phyloP scores from a whole-genome alignment of 1,140 invertebrate genomes.

The Bombus pascuorum region DNA sequence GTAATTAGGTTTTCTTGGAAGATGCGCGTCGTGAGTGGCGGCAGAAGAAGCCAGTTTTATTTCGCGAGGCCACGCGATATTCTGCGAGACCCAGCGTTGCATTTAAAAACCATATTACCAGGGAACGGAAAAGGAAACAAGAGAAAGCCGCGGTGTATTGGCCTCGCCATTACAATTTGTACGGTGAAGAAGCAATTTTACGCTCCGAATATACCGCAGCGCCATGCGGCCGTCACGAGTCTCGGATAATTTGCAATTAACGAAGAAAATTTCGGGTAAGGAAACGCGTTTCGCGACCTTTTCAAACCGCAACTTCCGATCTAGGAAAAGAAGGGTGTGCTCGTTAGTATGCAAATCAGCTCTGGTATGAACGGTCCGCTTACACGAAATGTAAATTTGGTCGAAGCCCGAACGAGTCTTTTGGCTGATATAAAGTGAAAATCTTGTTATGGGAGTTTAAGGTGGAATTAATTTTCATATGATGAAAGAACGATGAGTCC shows the following conservation, averaged over 20 bases:
- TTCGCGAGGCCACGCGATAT: background rate
- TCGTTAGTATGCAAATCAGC: conserved; percentile 40
- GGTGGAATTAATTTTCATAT: conserved; percentile 40
- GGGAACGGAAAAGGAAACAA: background rate
- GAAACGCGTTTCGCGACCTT: background rate
- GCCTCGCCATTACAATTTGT: background rate
- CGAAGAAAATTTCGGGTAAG: background rate
- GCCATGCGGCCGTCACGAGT: background rate
- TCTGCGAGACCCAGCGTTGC: background rate
- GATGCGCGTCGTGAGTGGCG: background rate
- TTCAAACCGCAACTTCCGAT: background rate
- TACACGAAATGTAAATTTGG: conserved; percentile 25
- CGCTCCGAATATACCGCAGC: conserved; percentile 37
- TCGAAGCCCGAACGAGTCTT: background rate
- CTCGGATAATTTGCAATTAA: conserved; percentile 46
- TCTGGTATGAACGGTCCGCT: conserved; percentile 18
- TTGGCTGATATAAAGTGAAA: conserved; percentile 3
- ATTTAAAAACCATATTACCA: conserved; percentile 1
- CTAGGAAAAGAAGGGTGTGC: background rate
- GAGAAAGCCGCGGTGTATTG: too few relatives aligned
- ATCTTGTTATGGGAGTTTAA: conserved; percentile 34
- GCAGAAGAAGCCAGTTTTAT: background rate
- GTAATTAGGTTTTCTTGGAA: conserved; percentile 37
- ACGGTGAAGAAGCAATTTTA: conserved; percentile 25
- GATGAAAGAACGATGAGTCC: background rate